Evolutionary conservation across 2,797 vertebrate genomes (phyloP).

Genomic region (Gymnodraco acuticeps): DNA sequence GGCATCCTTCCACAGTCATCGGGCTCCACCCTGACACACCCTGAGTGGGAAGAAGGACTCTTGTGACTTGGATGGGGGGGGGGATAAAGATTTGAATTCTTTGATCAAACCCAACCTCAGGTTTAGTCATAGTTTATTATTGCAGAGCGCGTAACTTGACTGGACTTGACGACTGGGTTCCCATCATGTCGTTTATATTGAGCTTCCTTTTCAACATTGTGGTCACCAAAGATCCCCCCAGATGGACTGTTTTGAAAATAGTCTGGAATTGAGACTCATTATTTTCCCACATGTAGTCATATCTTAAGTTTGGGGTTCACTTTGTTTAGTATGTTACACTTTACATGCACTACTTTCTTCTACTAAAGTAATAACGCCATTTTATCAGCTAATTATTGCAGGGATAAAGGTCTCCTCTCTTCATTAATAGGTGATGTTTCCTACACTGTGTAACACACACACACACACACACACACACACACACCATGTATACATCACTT

Average conservation of each 20-base stretch:
- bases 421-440: background rate
- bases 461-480: background rate
- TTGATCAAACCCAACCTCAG: background rate
- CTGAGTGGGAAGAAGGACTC: constrained; percentile 28
- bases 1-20: constrained; percentile 45
- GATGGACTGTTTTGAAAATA: background rate
- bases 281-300: background rate
- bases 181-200: constrained; percentile 5
- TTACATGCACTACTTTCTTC: background rate
- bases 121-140: constrained; percentile 20
- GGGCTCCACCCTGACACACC: constrained; percentile 60
- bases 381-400: background rate
- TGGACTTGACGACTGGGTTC: background rate
- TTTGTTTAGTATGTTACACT: background rate
- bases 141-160: background rate
- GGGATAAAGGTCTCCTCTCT: background rate
- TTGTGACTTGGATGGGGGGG: background rate
- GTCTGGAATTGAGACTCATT: background rate
- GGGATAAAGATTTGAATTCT: background rate
- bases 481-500: no score
- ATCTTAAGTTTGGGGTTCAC: background rate
- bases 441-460: background rate
- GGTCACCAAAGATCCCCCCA: no score
- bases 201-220: background rate
- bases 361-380: no score